Conservation (phyloP, 2,797 vertebrate species). For the Zenarchopterus dispar region DNA sequence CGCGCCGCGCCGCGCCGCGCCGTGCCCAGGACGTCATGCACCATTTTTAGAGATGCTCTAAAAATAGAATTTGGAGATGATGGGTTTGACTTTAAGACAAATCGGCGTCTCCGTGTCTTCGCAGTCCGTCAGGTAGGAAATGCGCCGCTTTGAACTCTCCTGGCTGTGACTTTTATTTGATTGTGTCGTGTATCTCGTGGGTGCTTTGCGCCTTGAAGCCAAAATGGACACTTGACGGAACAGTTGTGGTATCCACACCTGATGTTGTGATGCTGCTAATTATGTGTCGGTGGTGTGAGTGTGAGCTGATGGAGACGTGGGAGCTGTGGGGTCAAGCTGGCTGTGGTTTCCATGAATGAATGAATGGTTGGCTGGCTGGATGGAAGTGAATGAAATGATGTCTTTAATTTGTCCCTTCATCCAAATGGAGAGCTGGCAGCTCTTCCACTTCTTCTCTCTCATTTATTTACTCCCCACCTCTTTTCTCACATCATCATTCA, state of each 20-base stretch:
- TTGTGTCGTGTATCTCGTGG: neutral
- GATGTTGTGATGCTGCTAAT: constrained; percentile 40
- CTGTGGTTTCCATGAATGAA: constrained; percentile 53
- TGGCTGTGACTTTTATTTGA: neutral
- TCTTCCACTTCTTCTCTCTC: neutral
- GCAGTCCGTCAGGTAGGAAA: constrained; percentile 43
- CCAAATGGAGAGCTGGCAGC: no score
- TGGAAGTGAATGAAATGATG: neutral
- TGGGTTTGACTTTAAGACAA: constrained; percentile 36
- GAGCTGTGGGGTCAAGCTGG: constrained; percentile 36
- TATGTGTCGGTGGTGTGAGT: constrained; percentile 40
- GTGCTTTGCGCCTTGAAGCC: constrained; percentile 11
- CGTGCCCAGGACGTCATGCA: constrained; percentile 74
- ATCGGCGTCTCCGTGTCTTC: neutral
- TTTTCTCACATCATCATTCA: neutral
- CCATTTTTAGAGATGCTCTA: constrained; percentile 75
- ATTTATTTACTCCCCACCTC: no score
- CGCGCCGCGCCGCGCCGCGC: constrained; percentile 18
- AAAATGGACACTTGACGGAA: constrained; percentile 15
- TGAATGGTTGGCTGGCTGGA: constrained; percentile 44
- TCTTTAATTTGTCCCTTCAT: no score
- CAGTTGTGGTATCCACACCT: constrained; percentile 18
- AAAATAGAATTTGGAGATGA: constrained; percentile 69
- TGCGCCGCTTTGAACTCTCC: rapidly evolving
- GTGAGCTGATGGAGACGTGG: constrained; percentile 40